Percentiles rank a stretch among this genome's conserved stretches.
Evolutionary conservation across 30 jellyfish, hydroid and myxozoan genomes (phyloP).

Genomic region (Clytia hemisphaerica): DNA sequence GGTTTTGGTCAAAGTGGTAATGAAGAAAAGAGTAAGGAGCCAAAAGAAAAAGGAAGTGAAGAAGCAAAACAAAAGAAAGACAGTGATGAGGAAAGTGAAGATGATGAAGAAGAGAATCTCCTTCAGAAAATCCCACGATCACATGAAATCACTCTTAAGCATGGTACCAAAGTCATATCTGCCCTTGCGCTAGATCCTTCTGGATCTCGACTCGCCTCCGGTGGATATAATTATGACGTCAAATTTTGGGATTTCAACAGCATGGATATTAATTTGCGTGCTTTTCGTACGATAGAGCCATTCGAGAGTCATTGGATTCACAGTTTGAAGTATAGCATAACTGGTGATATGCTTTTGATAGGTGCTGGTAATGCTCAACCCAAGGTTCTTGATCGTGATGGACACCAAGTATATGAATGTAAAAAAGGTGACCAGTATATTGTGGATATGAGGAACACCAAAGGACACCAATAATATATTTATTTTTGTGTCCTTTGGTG

Average conservation of each 20-base stretch:
- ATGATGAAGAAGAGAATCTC: constrained; percentile 31
- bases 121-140: constrained; percentile 55
- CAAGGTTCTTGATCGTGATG: constrained; percentile 91
- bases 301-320: constrained; percentile 78
- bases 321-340: constrained; percentile 65
- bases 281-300: constrained; percentile 73
- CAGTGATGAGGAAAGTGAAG: constrained; percentile 37
- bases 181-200: constrained; percentile 94
- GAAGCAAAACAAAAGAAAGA: too few relatives aligned
- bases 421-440: constrained; percentile 91
- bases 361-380: constrained; percentile 94
- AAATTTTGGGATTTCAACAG: constrained; percentile 92
- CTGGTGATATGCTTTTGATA: constrained; percentile 75
- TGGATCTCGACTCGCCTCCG: constrained; percentile 82
- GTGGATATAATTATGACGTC: constrained; percentile 89
- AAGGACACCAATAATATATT: too few relatives aligned
- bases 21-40: too few relatives aligned
- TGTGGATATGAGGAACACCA: constrained; percentile 90
- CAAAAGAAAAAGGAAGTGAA: neutral
- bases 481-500: constrained; percentile 98
- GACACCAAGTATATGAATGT: constrained; percentile 88
- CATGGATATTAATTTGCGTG: constrained; percentile 65
- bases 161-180: constrained; percentile 76
- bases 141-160: constrained; percentile 70
- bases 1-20: too few relatives aligned